Evolutionary conservation across 2,888 invertebrate species (phyloP).

Genomic region (Griposia aprilina): DNA sequence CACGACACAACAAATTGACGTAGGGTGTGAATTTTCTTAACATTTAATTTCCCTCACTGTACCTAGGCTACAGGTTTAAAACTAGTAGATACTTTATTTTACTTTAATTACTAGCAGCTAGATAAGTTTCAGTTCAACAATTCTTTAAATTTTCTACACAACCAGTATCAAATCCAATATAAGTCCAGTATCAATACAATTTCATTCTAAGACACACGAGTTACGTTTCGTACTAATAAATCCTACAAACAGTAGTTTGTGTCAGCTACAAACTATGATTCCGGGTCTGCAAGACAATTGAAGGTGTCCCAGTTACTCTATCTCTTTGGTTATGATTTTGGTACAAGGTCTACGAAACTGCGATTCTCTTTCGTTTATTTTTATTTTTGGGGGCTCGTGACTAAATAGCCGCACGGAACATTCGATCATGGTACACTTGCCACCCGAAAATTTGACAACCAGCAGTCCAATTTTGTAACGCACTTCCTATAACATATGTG

Average conservation of each 20-base stretch:
- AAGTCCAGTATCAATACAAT: too few relatives aligned
- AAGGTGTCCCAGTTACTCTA: conserved; percentile 77
- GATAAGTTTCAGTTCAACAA: neutral
- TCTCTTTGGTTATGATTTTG: conserved; percentile 68
- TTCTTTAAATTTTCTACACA: neutral
- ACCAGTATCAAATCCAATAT: neutral
- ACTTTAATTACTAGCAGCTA: neutral
- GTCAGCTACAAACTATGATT: conserved; percentile 71
- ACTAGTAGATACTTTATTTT: neutral
- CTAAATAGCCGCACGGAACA: too few relatives aligned
- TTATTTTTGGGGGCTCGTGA: too few relatives aligned
- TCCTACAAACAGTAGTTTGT: conserved; percentile 55
- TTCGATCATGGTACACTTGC: too few relatives aligned
- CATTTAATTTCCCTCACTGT: too few relatives aligned
- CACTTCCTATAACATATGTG: too few relatives aligned
- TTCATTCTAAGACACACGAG: neutral
- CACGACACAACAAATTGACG: neutral
- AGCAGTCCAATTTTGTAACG: too few relatives aligned
- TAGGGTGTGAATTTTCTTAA: too few relatives aligned
- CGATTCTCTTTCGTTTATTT: conserved; percentile 4
- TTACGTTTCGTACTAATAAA: conserved; percentile 43
- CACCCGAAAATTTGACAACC: too few relatives aligned
- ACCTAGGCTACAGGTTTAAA: neutral
- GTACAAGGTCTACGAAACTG: conserved; percentile 50
- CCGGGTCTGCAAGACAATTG: conserved; percentile 74